Evolutionary conservation across 2,113 vertebrate species (phyloP), one percentile per base, ranked within the genome.

Genomic region (Nansenia antarctica): DNA sequence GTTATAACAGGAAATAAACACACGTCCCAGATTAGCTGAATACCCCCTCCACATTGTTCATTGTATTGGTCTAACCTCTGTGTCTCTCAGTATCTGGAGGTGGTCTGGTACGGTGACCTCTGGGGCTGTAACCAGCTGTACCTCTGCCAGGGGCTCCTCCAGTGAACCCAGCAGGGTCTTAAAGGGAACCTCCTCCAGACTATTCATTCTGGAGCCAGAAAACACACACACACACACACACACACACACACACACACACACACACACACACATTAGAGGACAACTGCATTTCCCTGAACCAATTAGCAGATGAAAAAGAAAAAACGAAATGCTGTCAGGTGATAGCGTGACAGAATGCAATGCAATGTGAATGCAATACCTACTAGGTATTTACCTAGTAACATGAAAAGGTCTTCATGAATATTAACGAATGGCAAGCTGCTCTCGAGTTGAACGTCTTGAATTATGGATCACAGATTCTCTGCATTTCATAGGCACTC

Each of bases 181-280:
- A 88, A 98, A 98, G 1, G 94, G 94, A 64, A 99, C 69, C 3
- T 92, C 95, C 69, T 98, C 95, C 62, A 98, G 86, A 68, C 83
- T 81, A 75, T 78, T 95, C 94, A 96, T 97, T 1, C 14, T 70
- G 9, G 9, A 30, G 3, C 14, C 15, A 15, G 8, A 39, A 71
- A 35, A 67, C 27, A 54, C 24, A 39, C 22, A 32, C 62, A 39
- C 30, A 12, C 39, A 42, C 9, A 3, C 4, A 42, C 3, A 8
- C n/a, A n/a, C n/a, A n/a, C n/a, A n/a, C n/a, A n/a, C n/a, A 47
- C 27, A 55, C 0, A 30, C 9, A 31, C 24, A 18, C 20, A 34
- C 14, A 61, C 34, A 67, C 26, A 22, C n/a, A 62, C 29, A 30
- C 20, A 26, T 18, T 30, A 27, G 2, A 27, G 20, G 49, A 47